Base-by-base conservation (phyloP, 2,113 vertebrate species). In the Oenanthe oenanthe region DNA sequence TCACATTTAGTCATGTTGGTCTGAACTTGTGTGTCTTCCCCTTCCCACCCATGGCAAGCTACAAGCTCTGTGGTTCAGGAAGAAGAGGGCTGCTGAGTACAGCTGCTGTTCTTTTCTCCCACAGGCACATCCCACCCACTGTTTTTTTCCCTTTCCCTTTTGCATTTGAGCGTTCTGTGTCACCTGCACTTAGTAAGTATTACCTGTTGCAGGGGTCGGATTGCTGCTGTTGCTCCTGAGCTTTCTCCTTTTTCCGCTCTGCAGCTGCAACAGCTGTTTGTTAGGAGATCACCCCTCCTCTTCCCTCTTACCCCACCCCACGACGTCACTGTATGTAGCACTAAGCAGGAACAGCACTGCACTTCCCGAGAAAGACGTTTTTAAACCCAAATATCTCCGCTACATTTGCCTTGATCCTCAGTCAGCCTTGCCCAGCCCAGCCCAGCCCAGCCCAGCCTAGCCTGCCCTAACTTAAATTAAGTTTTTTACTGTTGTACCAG, bases 221-320 rank as follows among this genome's bases (percentile, higher is more conserved):
- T 9, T 61, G 17, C 83, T 57, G 54, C 61, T 56, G 67, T 80
- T 60, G 57, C 36, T 88, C 63, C 61, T 77, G 85, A 24, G 42
- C n/a, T 71, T 86, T 62, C 43, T 89, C 65, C 75, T 48, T 82
- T 89, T 83, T 91, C 53, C 19, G 70, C 66, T 70, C 73, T 51
- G 58, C 88, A 95, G 92, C 89, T 88, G 85, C 78, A 96, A 20
- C 78, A 96, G 89, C 91, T 91, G 94, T 88, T 90, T 48, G 50
- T 75, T 38, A 48, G 42, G 50, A 88, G 51, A 63, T 90, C 51
- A 89, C 56, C 77, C 93, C 88, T 97, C 96, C 96, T 95, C 95
- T 82, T 95, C 65, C 75, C 87, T 95, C 80, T 89, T 93, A 76
- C 93, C 92, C 95, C 95, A 93, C 96, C 91, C 85, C 31, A 48